Evolutionary conservation across 2,113 vertebrate genomes (phyloP).

Genomic region (Rhabdomys dilectus): DNA sequence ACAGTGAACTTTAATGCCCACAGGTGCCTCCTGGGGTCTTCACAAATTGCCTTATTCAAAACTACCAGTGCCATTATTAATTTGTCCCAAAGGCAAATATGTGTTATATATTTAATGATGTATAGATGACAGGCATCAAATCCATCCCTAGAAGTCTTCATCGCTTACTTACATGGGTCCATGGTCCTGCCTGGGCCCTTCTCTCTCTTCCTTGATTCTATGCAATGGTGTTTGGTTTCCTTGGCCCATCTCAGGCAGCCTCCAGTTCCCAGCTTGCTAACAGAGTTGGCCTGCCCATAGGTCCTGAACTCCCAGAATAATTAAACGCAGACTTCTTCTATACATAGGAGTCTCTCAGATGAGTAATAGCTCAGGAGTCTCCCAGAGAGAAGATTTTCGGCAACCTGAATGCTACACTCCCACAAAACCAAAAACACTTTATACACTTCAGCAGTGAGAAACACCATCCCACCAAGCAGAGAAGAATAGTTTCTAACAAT

Average conservation of each 20-base stretch:
- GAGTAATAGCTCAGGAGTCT: not conserved
- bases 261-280: not conserved
- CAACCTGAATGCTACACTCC: not conserved
- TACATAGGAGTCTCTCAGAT: not conserved
- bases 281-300: not conserved
- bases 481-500: slow-evolving; percentile 5
- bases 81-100: not conserved
- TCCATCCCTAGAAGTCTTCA: not conserved
- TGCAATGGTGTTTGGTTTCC: not conserved
- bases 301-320: not conserved
- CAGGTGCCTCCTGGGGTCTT: not conserved
- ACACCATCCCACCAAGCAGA: not conserved
- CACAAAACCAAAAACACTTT: not conserved
- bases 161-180: not conserved
- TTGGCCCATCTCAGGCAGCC: not conserved
- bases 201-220: not conserved
- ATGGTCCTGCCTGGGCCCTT: not conserved
- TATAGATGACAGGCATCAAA: not conserved
- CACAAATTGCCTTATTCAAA: not conserved
- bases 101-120: not conserved
- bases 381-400: not conserved
- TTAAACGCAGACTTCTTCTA: not conserved
- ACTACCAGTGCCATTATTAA: not conserved
- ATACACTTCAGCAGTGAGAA: not conserved
- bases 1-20: not conserved